phyloP scores from a whole-genome alignment of 2,113 vertebrate genomes.

The Thamnophis sirtalis region DNA sequence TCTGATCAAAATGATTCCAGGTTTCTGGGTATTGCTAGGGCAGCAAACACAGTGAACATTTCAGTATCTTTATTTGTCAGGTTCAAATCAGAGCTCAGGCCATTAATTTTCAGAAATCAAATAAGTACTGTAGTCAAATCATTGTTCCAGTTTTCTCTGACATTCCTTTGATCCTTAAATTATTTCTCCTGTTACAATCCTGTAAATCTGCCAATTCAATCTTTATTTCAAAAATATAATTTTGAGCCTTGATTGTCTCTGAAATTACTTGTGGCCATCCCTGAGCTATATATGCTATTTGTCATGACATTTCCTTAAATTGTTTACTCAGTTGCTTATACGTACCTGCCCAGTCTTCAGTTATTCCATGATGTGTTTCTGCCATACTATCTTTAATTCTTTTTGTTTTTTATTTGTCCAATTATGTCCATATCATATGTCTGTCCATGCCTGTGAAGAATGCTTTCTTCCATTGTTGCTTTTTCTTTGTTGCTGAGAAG shows the following conservation, averaged over 20 bases:
- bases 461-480: not conserved
- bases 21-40: too few species aligned
- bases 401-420: not conserved
- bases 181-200: not conserved
- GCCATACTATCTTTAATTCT: not conserved
- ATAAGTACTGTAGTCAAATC: not conserved
- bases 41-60: too few species aligned
- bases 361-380: not conserved
- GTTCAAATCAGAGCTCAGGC: not conserved
- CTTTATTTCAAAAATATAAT: not conserved
- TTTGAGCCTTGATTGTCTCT: not conserved
- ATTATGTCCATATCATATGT: not conserved
- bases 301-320: not conserved
- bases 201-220: not conserved
- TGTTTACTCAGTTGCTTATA: not conserved
- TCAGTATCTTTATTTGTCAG: not conserved
- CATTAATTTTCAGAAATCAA: not conserved
- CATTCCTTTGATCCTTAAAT: not conserved
- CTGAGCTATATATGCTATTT: not conserved
- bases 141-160: not conserved
- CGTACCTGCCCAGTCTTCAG: not conserved
- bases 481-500: not conserved
- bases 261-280: not conserved
- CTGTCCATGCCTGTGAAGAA: not conserved
- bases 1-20: not conserved